Evolutionary conservation across 2,888 invertebrate genomes (phyloP), one percentile per base, ranked within the genome.

Genomic region (Caenorhabditis sp.): DNA sequence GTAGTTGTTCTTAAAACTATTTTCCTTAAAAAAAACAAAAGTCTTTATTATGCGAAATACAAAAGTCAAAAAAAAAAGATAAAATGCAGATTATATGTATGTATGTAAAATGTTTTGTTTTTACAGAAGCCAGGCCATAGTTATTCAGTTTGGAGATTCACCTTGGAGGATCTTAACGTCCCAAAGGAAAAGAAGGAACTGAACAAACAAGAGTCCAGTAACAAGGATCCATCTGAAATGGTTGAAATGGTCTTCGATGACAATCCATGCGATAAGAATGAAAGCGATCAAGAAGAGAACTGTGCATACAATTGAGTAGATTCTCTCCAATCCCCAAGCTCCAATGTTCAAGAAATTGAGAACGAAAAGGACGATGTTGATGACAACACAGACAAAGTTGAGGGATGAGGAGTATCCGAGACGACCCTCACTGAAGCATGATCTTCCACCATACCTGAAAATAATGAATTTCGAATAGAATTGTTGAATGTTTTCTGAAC

Each of bases 161-260:
- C 85, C 85, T 63, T 83, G 83, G 62, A 85, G 81, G 59, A 85
- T 84, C 78, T 85, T 85, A 64, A 84, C 78, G 62, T 85, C 85
- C 83, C 83, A 85, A 26, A 85, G 73, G 81, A 82, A 85, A 60
- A 86, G 81, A 36, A 84, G 63, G 76, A 85, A 84, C 59, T 85
- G 75, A 36, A 78, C 75, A 54, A 83, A 38, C 67, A 84, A 74
- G 25, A 84, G 79, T n/a, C 75, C 70, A 8, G 80, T 63, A 56
- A 74, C 66, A 50, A 76, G 66, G 56, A 83, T 79, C 66, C 82
- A 76, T 68, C 73, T 76, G 43, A 82, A 82, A 49, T 77, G 77
- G 21, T 31, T 50, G 43, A 65, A 49, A 78, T 79, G 77, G 67
- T 67, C 56, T 21, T 83, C 82, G 70, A 85, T 69, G 69, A 82